These are phyloP conservation scores for Gracilinanus agilis DNA, from an alignment of 2,113 vertebrate genomes.

Conservation along the genomic window DNA sequence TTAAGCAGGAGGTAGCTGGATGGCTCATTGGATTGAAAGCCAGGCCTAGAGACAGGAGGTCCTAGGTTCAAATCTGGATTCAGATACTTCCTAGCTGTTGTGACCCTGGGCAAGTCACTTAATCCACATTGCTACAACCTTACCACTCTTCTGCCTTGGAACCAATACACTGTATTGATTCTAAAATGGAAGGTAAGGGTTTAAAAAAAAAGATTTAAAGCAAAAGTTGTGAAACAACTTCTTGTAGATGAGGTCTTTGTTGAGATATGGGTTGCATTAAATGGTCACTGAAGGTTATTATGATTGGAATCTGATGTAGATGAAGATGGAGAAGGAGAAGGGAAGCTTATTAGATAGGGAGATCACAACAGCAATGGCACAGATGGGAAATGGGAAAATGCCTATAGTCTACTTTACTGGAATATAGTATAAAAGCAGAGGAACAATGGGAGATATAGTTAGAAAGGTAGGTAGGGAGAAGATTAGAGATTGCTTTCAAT, in stretches of 20 bases:
- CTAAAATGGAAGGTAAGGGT: too few relatives aligned
- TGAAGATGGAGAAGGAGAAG: background rate
- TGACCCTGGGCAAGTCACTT: too few relatives aligned
- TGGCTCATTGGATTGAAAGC: too few relatives aligned
- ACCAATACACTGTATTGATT: too few relatives aligned
- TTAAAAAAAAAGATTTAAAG: background rate
- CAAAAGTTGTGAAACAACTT: background rate
- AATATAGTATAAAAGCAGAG: background rate
- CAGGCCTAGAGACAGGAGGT: too few relatives aligned
- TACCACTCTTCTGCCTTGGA: too few relatives aligned
- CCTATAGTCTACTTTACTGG: background rate
- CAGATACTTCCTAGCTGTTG: too few relatives aligned
- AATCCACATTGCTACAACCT: too few relatives aligned
- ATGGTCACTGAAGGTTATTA: background rate
- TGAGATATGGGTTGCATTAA: background rate
- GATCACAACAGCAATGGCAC: background rate
- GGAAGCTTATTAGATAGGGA: background rate
- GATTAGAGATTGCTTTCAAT: background rate
- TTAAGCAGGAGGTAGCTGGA: background rate
- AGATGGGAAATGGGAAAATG: background rate
- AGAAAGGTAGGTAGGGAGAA: background rate
- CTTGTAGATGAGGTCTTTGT: background rate
- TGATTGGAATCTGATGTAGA: background rate
- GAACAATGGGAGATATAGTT: background rate
- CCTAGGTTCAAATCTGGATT: too few relatives aligned